Percentiles rank a stretch among this genome's conserved stretches.
Conservation (phyloP, 2,888 invertebrate genomes). For the Scelioninae gen. 2 region DNA sequence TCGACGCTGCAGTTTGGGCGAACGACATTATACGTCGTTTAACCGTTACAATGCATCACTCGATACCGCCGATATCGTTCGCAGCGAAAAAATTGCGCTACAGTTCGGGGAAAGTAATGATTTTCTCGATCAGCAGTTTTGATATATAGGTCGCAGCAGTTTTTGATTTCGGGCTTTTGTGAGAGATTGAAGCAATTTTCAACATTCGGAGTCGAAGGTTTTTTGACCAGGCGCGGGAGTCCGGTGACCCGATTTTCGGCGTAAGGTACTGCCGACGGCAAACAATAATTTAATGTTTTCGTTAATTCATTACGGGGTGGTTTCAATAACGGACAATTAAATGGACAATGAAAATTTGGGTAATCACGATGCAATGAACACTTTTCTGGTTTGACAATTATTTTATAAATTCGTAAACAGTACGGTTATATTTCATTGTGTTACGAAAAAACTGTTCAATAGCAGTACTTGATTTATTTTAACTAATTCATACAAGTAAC, state of each 20-base stretch:
- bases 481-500: too few species aligned
- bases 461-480: too few species aligned
- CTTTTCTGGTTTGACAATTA: too few species aligned
- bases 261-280: conserved; percentile 2
- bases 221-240: conserved; percentile 21
- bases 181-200: conserved; percentile 28
- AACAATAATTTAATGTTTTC: background rate
- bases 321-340: too few species aligned
- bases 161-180: conserved; percentile 28
- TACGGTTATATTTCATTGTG: too few species aligned
- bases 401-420: too few species aligned
- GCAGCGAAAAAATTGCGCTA: conserved; percentile 27
- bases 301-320: too few species aligned
- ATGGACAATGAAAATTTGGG: too few species aligned
- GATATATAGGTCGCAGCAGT: conserved; percentile 23
- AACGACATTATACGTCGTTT: conserved; percentile 65
- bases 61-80: conserved; percentile 61
- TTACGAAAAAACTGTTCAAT: too few species aligned
- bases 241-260: conserved; percentile 22
- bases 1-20: too few species aligned
- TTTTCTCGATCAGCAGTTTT: conserved; percentile 37
- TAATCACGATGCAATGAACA: too few species aligned
- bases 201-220: conserved; percentile 20
- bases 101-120: conserved; percentile 40
- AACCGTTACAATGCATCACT: conserved; percentile 63